Base-by-base conservation (phyloP, 2,888 invertebrate species). In the Tenthredo notha region DNA sequence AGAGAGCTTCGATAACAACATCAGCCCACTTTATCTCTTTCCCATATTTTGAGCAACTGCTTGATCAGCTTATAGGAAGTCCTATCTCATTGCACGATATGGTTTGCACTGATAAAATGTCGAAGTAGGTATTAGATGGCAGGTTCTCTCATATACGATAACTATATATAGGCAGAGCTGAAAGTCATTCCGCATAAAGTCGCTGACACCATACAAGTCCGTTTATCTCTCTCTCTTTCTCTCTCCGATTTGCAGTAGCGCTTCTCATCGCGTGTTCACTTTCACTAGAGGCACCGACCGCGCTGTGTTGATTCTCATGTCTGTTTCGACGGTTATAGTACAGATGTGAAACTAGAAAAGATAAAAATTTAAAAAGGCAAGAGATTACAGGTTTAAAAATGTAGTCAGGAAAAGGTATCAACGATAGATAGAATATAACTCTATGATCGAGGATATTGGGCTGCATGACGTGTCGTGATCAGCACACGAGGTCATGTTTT, bases 231-330 rank as follows among this genome's bases (percentile, higher is more conserved):
- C 33, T 65, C 15, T 50, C 18, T 67, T 18, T 29, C 29, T 33
- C 18, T n/a, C n/a, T 54, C 54, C n/a, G 33, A 33, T 67, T 74
- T n/a, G 21, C 74, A 43, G 77, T 29, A 77, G 50, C 33, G 54
- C 77, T 77, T 29, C 77, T 77, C 77, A 77, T 77, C 77, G 58
- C 61, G 58, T 50, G 80, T 40, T 80, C 58, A 80, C 80, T 80
- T 80, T 80, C 80, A 80, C 80, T 54, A n/a, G n/a, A 77, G 75
- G n/a, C 54, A 40, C 50, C 54, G 29, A 54, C 50, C 33, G 37
- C 77, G 50, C 47, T 50, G 29, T 25, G 54, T 77, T 77, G 9
- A 50, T 54, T 77, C 77, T 54, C 54, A 54, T 54, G 50, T 50
- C 50, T 29, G 77, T 33, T 12, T 54, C 10, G 77, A 54, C 21